Evolutionary conservation across 2,797 vertebrate genomes (phyloP).

Genomic region (Hemitrygon akajei): DNA sequence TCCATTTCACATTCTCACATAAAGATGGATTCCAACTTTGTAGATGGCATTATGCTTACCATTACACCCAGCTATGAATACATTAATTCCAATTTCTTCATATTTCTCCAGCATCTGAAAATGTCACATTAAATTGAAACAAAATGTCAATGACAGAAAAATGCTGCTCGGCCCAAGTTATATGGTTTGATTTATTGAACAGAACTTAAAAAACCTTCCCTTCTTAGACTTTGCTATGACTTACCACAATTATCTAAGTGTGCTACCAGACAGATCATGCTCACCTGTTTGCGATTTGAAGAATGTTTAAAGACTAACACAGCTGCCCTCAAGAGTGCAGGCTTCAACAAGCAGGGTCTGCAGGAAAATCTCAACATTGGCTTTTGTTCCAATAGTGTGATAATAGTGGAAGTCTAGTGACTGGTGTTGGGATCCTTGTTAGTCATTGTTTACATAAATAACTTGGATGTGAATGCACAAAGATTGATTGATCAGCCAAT

Average conservation of each 20-base stretch:
- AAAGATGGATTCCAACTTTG: background rate
- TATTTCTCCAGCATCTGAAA: slow-evolving; percentile 81
- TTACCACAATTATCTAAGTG: background rate
- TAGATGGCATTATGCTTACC: slow-evolving; percentile 64
- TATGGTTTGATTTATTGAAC: background rate
- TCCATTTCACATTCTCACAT: background rate
- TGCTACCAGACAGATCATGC: background rate
- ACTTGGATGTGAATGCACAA: no score
- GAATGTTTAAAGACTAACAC: no score
- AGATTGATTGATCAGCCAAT: no score
- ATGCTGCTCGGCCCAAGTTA: background rate
- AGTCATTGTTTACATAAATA: no score
- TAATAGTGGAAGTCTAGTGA: no score
- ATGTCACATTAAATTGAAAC: slow-evolving; percentile 46
- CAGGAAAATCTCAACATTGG: no score
- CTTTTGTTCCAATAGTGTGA: no score
- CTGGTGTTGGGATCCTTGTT: no score
- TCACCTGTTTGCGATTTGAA: no score
- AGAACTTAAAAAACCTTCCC: background rate
- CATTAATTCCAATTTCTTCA: slow-evolving; percentile 63
- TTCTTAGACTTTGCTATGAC: background rate
- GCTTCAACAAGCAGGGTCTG: no score
- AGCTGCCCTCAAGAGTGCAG: no score
- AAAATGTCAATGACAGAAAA: background rate
- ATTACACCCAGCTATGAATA: slow-evolving; percentile 74